These are phyloP conservation scores for Nebria ingens DNA, from an alignment of 1,140 invertebrate genomes.

Conservation along the genomic window DNA sequence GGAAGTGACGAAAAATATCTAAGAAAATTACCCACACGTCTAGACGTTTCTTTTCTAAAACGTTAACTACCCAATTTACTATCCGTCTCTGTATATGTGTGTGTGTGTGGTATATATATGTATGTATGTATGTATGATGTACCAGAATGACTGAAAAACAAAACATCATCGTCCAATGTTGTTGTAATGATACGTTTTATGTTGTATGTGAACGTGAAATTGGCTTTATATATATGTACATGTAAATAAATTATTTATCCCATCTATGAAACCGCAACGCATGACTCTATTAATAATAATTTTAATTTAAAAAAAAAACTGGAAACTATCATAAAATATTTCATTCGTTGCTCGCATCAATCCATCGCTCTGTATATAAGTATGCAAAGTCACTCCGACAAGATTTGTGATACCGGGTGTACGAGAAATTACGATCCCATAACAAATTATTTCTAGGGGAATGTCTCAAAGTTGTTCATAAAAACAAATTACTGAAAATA, in stretches of 20 bases:
- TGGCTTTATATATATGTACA: not conserved
- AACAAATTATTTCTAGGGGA: too few species aligned
- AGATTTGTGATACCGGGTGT: too few species aligned
- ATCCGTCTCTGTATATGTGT: too few species aligned
- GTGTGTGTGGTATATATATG: too few species aligned
- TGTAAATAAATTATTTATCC: constrained; percentile 8
- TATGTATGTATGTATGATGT: too few species aligned
- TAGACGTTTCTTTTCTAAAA: constrained; percentile 4
- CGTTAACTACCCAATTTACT: constrained; percentile 4
- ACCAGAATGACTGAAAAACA: too few species aligned
- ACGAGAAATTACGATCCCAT: too few species aligned
- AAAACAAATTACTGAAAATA: too few species aligned
- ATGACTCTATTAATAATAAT: constrained; percentile 5
- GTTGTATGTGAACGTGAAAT: too few species aligned
- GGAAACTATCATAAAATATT: not conserved
- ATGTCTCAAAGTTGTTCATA: too few species aligned
- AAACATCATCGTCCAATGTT: too few species aligned
- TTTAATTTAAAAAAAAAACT: constrained; percentile 4
- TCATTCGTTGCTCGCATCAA: not conserved
- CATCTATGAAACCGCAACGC: not conserved
- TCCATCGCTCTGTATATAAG: not conserved
- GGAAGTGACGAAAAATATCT: constrained; percentile 1
- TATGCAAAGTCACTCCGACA: too few species aligned
- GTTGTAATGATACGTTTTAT: not conserved
- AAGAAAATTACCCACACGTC: not conserved